phyloP scores from a whole-genome alignment of 2,888 invertebrate genomes.

The Eupeodes luniger region DNA sequence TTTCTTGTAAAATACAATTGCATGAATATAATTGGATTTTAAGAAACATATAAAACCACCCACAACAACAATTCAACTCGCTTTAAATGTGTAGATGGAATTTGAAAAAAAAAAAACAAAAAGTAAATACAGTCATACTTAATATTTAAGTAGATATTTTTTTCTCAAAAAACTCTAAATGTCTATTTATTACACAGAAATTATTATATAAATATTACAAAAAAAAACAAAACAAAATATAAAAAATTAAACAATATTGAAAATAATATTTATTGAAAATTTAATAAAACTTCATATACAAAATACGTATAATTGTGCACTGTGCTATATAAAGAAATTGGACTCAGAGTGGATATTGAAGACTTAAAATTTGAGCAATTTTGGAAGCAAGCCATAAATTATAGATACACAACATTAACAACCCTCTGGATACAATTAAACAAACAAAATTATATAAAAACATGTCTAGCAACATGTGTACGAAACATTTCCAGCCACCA shows the following conservation, averaged over 20 bases:
- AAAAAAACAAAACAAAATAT: constrained; percentile 8
- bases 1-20: constrained; percentile 41
- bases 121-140: constrained; percentile 57
- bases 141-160: constrained; percentile 75
- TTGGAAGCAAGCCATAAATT: constrained; percentile 4
- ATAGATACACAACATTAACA: neutral
- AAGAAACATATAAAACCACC: constrained; percentile 64
- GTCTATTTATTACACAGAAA: constrained; percentile 74
- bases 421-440: neutral
- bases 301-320: constrained; percentile 37
- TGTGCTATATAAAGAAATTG: constrained; percentile 34
- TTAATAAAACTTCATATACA: constrained; percentile 67
- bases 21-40: constrained; percentile 37
- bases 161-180: constrained; percentile 68
- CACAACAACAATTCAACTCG: constrained; percentile 71
- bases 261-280: constrained; percentile 68
- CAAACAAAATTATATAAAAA: neutral
- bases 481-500: constrained; percentile 62
- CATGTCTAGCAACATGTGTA: constrained; percentile 33
- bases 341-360: constrained; percentile 25
- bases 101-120: neutral
- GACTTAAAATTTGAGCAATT: constrained; percentile 23
- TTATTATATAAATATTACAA: constrained; percentile 48
- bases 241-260: constrained; percentile 1
- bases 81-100: constrained; percentile 75